Evolutionary conservation across 2,888 invertebrate genomes (phyloP), one percentile per base, ranked within the genome.

Genomic region (Allygus modestus): DNA sequence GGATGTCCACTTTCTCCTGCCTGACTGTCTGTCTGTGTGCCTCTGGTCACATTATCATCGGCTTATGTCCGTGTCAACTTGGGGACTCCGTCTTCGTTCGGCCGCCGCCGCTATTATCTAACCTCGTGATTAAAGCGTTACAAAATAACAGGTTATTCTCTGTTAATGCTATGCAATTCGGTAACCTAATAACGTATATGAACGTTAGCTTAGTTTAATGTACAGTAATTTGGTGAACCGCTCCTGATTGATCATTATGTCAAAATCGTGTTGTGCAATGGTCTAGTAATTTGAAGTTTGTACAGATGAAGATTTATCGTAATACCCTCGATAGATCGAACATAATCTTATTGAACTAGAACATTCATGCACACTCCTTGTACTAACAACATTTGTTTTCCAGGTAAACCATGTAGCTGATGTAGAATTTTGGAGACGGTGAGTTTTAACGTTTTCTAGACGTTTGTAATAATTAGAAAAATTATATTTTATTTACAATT

Each of bases 1-100:
- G 54, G 54, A 54, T 46, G 20, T 26, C 28, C 65, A 65, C 65
- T 65, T 28, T 65, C 65, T 31, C 65, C 28, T 20, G 1, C 20
- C 54, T 9, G 54, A 20, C 20, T 23, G 23, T 46, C 46, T 46
- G 46, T 46, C 46, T 46, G 46, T 46, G 7, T 17, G 12, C 12
- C 12, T 46, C 15, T 46, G 7, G 58, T 31, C 31, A 31, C 65
- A 65, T 65, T 65, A 65, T 12, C 65, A 65, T 65, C 31, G 20
- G 31, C 9, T 65, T 65, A 65, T 65, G 65, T 65, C 65, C 65
- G 65, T 28, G 65, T 26, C 28, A 65, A 65, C 65, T 65, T 12
- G 15, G 7, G 11, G 17, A 5, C 7, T 5, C 54, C 7, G 12
- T 23, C 23, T 54, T 15, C 54, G 1, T 23, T 5, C 20, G 20